phyloP scores from a whole-genome alignment of 2,888 invertebrate genomes.

The Nasonia oneida region DNA sequence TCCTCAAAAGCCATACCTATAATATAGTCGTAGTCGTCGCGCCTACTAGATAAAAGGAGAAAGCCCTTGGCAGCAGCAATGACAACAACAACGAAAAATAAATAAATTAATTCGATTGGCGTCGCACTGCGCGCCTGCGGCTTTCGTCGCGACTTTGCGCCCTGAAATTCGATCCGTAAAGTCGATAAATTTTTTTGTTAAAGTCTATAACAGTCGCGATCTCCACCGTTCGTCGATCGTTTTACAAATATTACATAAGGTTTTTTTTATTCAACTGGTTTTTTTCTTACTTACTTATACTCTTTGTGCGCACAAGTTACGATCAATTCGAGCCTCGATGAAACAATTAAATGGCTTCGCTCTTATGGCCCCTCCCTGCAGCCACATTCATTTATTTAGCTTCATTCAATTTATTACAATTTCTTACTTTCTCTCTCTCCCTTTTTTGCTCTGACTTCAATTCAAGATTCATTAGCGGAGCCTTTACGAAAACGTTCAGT shows the following conservation, averaged over 20 bases:
- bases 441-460: background rate
- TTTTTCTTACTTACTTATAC: slow-evolving; percentile 40
- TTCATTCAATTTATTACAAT: slow-evolving; percentile 17
- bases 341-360: slow-evolving; percentile 20
- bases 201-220: slow-evolving; percentile 46
- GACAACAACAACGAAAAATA: slow-evolving; percentile 21
- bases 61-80: slow-evolving; percentile 9
- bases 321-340: slow-evolving; percentile 53
- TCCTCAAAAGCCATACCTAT: background rate
- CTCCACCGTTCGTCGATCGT: slow-evolving; percentile 37
- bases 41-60: background rate
- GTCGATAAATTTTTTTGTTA: slow-evolving; percentile 15
- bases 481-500: slow-evolving; percentile 75
- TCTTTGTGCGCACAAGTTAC: slow-evolving; percentile 65
- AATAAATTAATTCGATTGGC: slow-evolving; percentile 39
- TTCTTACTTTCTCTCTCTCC: background rate
- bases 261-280: slow-evolving; percentile 32
- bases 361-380: background rate
- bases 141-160: slow-evolving; percentile 21
- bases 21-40: background rate
- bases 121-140: slow-evolving; percentile 54
- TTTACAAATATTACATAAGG: slow-evolving; percentile 52
- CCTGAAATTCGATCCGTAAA: slow-evolving; percentile 40
- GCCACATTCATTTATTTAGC: background rate
- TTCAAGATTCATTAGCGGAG: slow-evolving; percentile 29